Conservation (phyloP, 2,113 vertebrate species). For the Psammodynastes pulverulentus region DNA sequence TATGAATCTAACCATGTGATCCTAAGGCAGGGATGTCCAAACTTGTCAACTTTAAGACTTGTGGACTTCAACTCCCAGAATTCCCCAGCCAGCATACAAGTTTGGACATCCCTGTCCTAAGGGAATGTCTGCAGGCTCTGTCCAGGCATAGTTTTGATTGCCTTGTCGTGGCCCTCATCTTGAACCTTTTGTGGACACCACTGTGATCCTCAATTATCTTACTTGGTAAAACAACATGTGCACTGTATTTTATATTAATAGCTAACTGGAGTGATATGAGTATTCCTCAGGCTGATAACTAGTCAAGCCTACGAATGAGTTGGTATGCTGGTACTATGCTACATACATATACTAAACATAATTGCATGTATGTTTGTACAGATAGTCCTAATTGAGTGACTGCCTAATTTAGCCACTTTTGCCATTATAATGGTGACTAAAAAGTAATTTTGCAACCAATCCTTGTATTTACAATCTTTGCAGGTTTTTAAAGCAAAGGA, state of each 20-base stretch:
- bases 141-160: background rate
- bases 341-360: background rate
- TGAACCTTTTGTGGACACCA: background rate
- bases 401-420: background rate
- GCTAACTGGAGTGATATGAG: background rate
- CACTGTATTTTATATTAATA: conserved; percentile 5
- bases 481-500: background rate
- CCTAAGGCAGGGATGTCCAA: no score
- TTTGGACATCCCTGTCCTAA: no score
- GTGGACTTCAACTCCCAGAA: no score
- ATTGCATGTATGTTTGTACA: background rate
- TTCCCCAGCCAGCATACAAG: no score
- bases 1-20: background rate
- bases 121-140: background rate
- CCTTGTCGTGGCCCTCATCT: background rate
- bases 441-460: background rate
- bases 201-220: background rate
- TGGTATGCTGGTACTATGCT: background rate
- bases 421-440: background rate
- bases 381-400: background rate
- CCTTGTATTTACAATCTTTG: background rate
- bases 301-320: background rate
- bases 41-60: no score
- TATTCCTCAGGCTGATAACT: background rate
- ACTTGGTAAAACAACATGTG: background rate